phyloP scores from a whole-genome alignment of 2,888 invertebrate species.

The Pyrocoelia pectoralis region DNA sequence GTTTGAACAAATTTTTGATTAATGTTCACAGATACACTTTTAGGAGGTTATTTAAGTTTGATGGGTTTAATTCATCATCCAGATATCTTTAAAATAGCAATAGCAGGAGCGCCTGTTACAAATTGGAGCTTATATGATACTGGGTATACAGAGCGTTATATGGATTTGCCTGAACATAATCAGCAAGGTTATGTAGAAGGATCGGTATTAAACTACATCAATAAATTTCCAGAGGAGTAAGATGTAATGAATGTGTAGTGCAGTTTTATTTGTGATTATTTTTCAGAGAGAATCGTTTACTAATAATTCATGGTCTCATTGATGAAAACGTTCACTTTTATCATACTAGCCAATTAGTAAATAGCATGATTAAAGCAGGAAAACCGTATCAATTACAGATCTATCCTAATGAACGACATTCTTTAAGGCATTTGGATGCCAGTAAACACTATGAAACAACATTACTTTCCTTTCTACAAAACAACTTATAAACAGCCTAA shows the following conservation, averaged over 20 bases:
- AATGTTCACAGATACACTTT: too few species aligned
- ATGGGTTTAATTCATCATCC: slow-evolving; percentile 94
- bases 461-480: slow-evolving; percentile 89
- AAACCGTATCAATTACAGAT: slow-evolving; percentile 96
- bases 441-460: slow-evolving; percentile 98
- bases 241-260: slow-evolving; percentile 49
- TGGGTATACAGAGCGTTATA: slow-evolving; percentile 97
- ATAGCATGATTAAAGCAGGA: slow-evolving; percentile 89
- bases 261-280: neutral
- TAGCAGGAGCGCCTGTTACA: slow-evolving; percentile 97
- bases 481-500: slow-evolving; percentile 66
- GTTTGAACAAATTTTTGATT: too few species aligned
- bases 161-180: slow-evolving; percentile 85
- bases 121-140: slow-evolving; percentile 98
- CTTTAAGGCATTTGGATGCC: slow-evolving; percentile 90
- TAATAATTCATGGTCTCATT: slow-evolving; percentile 96
- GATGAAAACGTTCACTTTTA: slow-evolving; percentile 99
- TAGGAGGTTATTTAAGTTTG: slow-evolving; percentile 91
- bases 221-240: slow-evolving; percentile 91
- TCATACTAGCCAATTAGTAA: slow-evolving; percentile 92
- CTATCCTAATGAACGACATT: slow-evolving; percentile 97
- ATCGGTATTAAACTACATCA: slow-evolving; percentile 84
- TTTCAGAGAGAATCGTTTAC: slow-evolving; percentile 81
- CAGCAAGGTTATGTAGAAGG: slow-evolving; percentile 82
- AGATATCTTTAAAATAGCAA: slow-evolving; percentile 92